Evolutionary conservation across 2,888 invertebrate species (phyloP), one percentile per base, ranked within the genome.

Genomic region (Glaucopsyche alexis): DNA sequence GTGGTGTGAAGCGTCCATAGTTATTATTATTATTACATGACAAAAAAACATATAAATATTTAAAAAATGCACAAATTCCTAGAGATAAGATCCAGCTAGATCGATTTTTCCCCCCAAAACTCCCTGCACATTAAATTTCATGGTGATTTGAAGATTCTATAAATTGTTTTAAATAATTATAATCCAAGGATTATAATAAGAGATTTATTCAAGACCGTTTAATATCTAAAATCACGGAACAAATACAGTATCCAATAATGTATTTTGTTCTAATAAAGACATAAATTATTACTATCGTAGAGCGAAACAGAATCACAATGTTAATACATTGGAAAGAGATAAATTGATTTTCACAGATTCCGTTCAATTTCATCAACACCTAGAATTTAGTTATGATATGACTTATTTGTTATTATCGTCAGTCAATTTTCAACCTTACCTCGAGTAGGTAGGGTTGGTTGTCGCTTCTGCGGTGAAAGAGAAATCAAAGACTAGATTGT

Each of bases 401-500:
- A 74, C 73, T 14, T 75, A 81, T 77, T 0, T n/a, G n/a, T 14
- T 16, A 45, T 42, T 29, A 14, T 0, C 7, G 0, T 9, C 8
- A 74, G 72, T 6, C n/a, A 67, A 79, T 74, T 76, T 71, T 55
- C 11, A 70, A 74, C 77, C 72, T 70, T 79, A 75, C 52, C 0
- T 0, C 5, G 7, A 1, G 0, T 0, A 0, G 0, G 19, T 77
- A 79, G 72, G 76, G 74, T 76, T 64, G 29, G 67, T 45, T 76
- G 77, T 80, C 2, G 64, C 42, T 74, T 79, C 73, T 9, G 11
- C 8, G 0, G 13, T 42, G n/a, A 77, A 78, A 80, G 82, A 81
- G 83, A 83, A 82, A 84, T 81, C 83, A 79, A 81, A 80, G 78
- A 79, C 76, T 77, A 76, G 84, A 84, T 86, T 83, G 79, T 81